Percentiles rank a stretch among this genome's conserved stretches.
Conservation (phyloP, 1,140 invertebrate genomes). For the Anastrepha obliqua region DNA sequence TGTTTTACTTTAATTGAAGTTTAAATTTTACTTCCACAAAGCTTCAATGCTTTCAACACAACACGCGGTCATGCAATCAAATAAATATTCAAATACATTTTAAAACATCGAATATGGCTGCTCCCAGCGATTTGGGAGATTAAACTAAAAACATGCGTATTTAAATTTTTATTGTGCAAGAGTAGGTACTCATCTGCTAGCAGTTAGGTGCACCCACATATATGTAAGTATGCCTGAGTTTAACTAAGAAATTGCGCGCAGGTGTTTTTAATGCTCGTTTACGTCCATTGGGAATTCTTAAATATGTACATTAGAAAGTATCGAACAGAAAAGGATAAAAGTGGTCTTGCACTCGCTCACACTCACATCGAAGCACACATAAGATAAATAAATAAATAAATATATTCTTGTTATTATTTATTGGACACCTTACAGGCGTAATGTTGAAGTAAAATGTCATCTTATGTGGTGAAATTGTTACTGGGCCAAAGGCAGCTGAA, state of each 20-base stretch:
- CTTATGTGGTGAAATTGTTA: neutral
- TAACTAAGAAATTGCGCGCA: neutral
- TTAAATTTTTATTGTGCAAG: no score
- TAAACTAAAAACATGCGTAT: no score
- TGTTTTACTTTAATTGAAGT: no score
- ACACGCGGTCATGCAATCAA: no score
- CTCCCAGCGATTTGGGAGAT: no score
- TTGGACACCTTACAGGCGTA: neutral
- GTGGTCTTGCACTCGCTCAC: neutral
- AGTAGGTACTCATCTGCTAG: no score
- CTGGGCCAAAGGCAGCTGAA: neutral
- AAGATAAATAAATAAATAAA: neutral
- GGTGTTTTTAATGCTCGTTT: conserved; percentile 22
- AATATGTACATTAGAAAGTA: neutral
- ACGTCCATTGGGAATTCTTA: neutral
- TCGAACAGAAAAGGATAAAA: neutral
- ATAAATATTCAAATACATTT: no score
- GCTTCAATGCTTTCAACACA: no score
- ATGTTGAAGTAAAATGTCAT: conserved; percentile 37
- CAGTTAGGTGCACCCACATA: neutral
- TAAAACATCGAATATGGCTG: no score
- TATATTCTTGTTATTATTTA: conserved; percentile 6
- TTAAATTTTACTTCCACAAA: no score
- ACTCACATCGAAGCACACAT: neutral
- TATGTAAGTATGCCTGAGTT: neutral